A percentile compares a stretch with the other conserved stretches of the same genome.
These are phyloP conservation scores for Aphodius sticticus DNA, from an alignment of 2,888 invertebrate species.

Conservation along the genomic window DNA sequence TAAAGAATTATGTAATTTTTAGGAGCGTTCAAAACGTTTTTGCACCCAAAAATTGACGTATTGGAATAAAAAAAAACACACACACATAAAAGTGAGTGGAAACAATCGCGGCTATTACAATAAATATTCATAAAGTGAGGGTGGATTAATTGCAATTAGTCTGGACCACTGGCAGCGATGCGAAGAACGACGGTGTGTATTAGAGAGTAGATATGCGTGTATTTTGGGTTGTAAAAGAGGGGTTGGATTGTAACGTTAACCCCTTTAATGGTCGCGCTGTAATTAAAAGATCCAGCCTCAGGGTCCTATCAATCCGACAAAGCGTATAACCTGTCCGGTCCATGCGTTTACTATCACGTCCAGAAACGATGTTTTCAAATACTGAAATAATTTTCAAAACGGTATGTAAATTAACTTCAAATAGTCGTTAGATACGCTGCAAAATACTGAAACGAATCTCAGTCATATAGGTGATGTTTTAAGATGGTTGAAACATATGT, in stretches of 20 bases:
- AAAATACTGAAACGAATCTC: too few relatives aligned
- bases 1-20: too few relatives aligned
- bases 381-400: too few relatives aligned
- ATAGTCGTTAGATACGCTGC: too few relatives aligned
- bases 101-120: slow-evolving; percentile 39
- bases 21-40: too few relatives aligned
- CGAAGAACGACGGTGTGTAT: slow-evolving; percentile 39
- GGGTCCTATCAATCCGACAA: slow-evolving; percentile 20
- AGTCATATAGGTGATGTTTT: too few relatives aligned
- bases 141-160: slow-evolving; percentile 47
- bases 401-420: too few relatives aligned
- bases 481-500: too few relatives aligned
- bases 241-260: slow-evolving; percentile 31
- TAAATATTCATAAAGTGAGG: slow-evolving; percentile 45
- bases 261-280: slow-evolving; percentile 39
- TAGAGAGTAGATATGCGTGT: slow-evolving; percentile 48
- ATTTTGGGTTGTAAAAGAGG: slow-evolving; percentile 43
- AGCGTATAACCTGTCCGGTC: neutral
- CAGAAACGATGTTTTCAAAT: neutral
- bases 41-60: too few relatives aligned
- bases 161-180: slow-evolving; percentile 38
- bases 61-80: slow-evolving; percentile 26
- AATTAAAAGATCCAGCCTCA: slow-evolving; percentile 47
- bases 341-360: neutral
- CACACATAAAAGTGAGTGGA: neutral